A percentile compares a stretch with the other conserved stretches of the same genome.
Conservation (phyloP, 2,888 invertebrate genomes). For the Blastobasis adustella region DNA sequence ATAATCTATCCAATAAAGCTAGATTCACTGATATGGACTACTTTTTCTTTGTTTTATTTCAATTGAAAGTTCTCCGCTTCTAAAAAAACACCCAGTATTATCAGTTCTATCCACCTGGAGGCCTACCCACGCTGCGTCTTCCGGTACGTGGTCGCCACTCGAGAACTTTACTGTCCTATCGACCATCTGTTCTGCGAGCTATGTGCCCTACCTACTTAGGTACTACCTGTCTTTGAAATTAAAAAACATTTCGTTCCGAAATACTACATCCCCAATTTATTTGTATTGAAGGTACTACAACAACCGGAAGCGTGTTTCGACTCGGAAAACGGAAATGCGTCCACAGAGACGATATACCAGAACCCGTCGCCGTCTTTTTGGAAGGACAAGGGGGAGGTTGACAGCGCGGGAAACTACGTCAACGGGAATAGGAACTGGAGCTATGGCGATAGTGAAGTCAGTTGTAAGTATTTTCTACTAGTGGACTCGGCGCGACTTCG, state of each 20-base stretch:
- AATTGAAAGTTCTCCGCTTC: no score
- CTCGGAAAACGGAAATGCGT: constrained; percentile 53
- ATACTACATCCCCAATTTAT: not conserved
- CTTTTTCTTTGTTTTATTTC: no score
- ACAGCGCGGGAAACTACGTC: constrained; percentile 12
- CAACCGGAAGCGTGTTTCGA: constrained; percentile 49
- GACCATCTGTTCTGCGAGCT: no score
- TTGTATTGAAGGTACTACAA: constrained; percentile 44
- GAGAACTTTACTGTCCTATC: no score
- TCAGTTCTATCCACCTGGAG: no score
- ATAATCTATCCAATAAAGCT: no score
- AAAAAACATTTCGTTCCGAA: not conserved
- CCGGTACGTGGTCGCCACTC: no score
- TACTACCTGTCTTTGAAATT: not conserved
- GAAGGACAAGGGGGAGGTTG: constrained; percentile 19
- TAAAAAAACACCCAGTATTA: no score
- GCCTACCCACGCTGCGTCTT: no score
- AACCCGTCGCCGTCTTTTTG: constrained; percentile 35
- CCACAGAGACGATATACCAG: constrained; percentile 52
- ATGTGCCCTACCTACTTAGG: no score
- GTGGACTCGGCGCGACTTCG: no score
- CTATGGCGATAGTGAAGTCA: constrained; percentile 18
- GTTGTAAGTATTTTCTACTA: constrained; percentile 7
- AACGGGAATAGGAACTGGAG: constrained; percentile 24
- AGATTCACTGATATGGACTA: no score